Base-by-base conservation (phyloP, 2,797 vertebrate genomes). In the Pygocentrus nattereri region DNA sequence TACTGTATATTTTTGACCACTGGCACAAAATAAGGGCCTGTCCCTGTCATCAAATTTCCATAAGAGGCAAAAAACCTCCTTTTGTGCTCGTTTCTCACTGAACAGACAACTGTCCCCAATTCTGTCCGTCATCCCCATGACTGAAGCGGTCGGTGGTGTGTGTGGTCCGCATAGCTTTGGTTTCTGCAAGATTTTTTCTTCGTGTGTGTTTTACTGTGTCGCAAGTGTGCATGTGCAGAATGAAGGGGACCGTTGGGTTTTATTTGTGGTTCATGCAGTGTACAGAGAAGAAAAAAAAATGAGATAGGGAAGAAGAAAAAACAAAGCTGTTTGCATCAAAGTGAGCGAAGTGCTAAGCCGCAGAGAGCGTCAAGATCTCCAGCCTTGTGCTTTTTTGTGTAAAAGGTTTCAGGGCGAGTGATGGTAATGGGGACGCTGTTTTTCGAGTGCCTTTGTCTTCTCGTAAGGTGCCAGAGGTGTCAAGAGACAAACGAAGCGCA, bases 291-390 rank as follows among this genome's bases (percentile, higher is more conserved):
- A 71, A 58, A 58, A 38, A 56, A 50, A 72, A 67, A 41, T 18
- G 30, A 52, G 30, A 41, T n/a, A 62, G 74, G 74, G 23, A 70
- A 65, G 85, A 49, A 79, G 67, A 85, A 86, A 86, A 90, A 84
- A 41, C 19, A 78, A 84, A 87, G 85, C 88, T 92, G 93, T 94
- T 94, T 93, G 92, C 91, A 89, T 92, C 91, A 91, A 86, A 87
- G 87, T 84, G 87, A 90, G 91, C 88, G 84, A 86, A 74, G 81
- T 88, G 91, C 88, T 88, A 92, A 95, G 91, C 94, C 93, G 83
- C 94, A 94, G 38, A 85, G 81, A 85, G 84, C 85, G 87, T 72
- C 34, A 31, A 82, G 52, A 49, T 4, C 54, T 75, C 75, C 90
- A 65, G 76, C 83, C 71, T 81, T 80, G 74, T 79, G 81, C 79